phyloP scores from a whole-genome alignment of 2,888 invertebrate genomes.

The Hermaeophaga mercurialis region DNA sequence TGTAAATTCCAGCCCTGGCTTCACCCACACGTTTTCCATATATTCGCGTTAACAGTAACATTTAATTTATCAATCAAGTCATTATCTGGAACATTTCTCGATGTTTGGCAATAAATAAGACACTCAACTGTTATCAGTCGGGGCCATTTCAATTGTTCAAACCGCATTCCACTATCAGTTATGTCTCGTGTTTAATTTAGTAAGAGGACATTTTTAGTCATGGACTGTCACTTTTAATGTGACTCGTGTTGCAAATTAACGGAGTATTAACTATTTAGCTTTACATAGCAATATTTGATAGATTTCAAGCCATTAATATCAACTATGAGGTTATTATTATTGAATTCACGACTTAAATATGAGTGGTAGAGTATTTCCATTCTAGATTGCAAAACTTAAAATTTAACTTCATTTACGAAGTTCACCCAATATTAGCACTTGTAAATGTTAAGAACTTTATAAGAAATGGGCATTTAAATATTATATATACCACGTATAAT shows the following conservation, averaged over 20 bases:
- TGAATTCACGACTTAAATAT: too few relatives aligned
- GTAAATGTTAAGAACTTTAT: too few relatives aligned
- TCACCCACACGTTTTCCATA: conserved; percentile 42
- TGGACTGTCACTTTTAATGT: background rate
- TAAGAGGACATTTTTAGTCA: conserved; percentile 8
- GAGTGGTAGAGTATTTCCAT: too few relatives aligned
- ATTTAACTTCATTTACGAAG: too few relatives aligned
- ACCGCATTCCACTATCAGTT: conserved; percentile 34
- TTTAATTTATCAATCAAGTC: conserved; percentile 43
- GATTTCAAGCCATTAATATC: too few relatives aligned
- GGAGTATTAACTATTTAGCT: background rate
- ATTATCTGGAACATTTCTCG: conserved; percentile 41
- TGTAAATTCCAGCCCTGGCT: too few relatives aligned
- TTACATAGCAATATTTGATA: too few relatives aligned
- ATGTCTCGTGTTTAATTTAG: conserved; percentile 35
- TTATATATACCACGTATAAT: too few relatives aligned
- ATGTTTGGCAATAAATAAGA: conserved; percentile 40
- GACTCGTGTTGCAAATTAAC: conserved; percentile 4
- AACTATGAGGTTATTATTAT: too few relatives aligned
- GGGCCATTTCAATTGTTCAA: conserved; percentile 39
- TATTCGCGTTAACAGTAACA: conserved; percentile 41
- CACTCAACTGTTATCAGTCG: conserved; percentile 37
- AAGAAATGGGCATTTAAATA: too few relatives aligned
- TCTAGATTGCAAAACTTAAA: too few relatives aligned
- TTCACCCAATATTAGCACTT: too few relatives aligned